Base-by-base conservation (phyloP, 2,888 invertebrate species). In the Eremobia ochroleuca region DNA sequence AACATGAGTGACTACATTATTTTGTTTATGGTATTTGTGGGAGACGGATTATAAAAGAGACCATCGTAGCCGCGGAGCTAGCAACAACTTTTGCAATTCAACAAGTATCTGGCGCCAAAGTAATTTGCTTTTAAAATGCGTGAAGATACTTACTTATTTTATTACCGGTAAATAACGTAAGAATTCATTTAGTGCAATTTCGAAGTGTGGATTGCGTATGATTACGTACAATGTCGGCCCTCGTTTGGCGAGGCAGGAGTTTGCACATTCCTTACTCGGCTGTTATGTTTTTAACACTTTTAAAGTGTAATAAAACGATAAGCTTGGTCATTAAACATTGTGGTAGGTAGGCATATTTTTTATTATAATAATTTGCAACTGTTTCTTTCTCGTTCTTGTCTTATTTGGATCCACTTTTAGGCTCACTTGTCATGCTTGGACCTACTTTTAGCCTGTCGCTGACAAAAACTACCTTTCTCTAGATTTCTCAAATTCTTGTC, bases 161-260 rank as follows among this genome's bases (percentile, higher is more conserved):
- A 92, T 91, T 91, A 91, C 87, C 90, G 88, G 90, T 90, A 92
- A 93, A 92, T 91, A 90, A 90, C 86, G 86, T 83, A 87, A 88
- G 86, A 89, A 91, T 92, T 86, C 87, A 85, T 86, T 85, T 76
- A 81, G 77, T 78, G 89, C 79, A 87, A 88, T 87, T 87, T 92
- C 86, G 80, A 86, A 87, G 87, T 88, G 89, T 89, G 90, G 90
- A 91, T 90, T 93, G 90, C 89, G 80, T 91, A 89, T 89, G 91
- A 92, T 92, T 90, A 87, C 89, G 85, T 87, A 91, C 91, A 92
- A 91, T 91, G 91, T 90, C 81, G 84, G 82, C 61, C 74, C 82
- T 86, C 85, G 89, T 90, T 90, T 72, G 79, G 71, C 69, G 71
- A 81, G 81, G 70, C 78, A 79, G 86, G 84, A 88, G 88, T 91